A percentile compares a stretch with the other conserved stretches of the same genome.
These are phyloP conservation scores for Dicranocentrus wangi DNA, from an alignment of 2,888 invertebrate species.

Conservation along the genomic window DNA sequence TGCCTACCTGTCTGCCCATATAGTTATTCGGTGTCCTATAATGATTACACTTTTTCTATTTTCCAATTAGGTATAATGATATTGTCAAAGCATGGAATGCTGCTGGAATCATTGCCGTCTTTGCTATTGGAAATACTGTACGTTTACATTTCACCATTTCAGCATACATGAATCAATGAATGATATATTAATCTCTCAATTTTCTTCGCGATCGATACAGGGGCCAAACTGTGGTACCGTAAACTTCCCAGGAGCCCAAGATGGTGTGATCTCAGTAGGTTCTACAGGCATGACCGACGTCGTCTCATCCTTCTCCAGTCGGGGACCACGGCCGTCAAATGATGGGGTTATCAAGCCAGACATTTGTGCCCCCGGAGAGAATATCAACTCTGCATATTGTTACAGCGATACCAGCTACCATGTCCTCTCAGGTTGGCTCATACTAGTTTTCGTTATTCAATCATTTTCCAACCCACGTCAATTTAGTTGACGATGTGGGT, in stretches of 20 bases:
- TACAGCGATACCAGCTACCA: conserved; percentile 31
- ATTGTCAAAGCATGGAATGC: conserved; percentile 43
- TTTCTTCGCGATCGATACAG: conserved; percentile 1
- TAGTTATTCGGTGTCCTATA: too few species aligned
- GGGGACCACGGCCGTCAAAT: conserved; percentile 21
- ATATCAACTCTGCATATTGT: conserved; percentile 35
- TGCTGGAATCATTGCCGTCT: conserved; percentile 32
- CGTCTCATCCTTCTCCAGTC: conserved; percentile 38
- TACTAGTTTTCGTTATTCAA: too few species aligned
- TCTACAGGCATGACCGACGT: conserved; percentile 28
- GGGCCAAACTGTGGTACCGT: conserved; percentile 39
- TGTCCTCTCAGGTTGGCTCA: too few species aligned
- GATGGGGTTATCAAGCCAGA: conserved; percentile 16
- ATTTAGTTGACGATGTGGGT: too few species aligned
- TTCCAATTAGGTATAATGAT: too few species aligned
- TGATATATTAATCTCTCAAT: too few species aligned
- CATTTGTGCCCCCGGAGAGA: conserved; percentile 39
- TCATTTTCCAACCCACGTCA: too few species aligned
- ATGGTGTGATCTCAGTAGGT: conserved; percentile 32
- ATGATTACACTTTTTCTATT: too few species aligned
- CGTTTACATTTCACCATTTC: too few species aligned
- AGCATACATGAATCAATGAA: too few species aligned
- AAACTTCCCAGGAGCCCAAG: conserved; percentile 21
- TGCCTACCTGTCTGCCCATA: too few species aligned
- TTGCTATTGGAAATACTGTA: conserved; percentile 41